Percentiles rank a stretch among this genome's conserved stretches.
These are phyloP conservation scores for Drosophila vallismaia DNA, from an alignment of 2,888 invertebrate genomes.

Conservation along the genomic window DNA sequence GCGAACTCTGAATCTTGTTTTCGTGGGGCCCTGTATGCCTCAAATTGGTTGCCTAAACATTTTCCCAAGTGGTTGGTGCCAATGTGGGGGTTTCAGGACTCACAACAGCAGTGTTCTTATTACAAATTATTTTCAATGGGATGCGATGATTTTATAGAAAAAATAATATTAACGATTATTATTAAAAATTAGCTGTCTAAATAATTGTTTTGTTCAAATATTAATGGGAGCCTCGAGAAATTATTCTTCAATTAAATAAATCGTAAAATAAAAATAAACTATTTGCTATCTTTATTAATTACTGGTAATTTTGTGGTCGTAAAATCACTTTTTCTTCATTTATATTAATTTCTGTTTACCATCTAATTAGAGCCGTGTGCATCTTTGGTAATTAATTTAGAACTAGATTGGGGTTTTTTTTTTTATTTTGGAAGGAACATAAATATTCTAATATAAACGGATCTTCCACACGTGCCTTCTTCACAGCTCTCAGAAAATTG, in stretches of 20 bases:
- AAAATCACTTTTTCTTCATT: neutral
- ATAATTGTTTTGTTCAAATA: no score
- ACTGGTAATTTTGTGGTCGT: neutral
- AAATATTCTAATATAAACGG: neutral
- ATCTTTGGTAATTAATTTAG: neutral
- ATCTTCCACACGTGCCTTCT: neutral
- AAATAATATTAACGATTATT: no score
- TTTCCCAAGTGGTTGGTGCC: constrained; percentile 7
- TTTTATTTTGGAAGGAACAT: neutral
- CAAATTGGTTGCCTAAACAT: constrained; percentile 63
- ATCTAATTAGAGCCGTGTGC: neutral
- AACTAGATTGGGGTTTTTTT: neutral
- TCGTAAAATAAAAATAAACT: no score
- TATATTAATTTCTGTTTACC: neutral
- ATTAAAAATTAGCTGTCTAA: no score
- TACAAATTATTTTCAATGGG: no score
- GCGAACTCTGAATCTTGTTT: constrained; percentile 31
- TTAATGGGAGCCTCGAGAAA: no score
- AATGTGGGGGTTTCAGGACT: constrained; percentile 4
- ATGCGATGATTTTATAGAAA: no score
- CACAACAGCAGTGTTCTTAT: neutral
- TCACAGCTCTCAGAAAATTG: neutral
- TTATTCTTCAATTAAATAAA: no score
- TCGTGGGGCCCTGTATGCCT: constrained; percentile 27
- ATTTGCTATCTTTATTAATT: no score